Base-by-base conservation (phyloP, 2,797 vertebrate genomes). In the Oreochromis mossambicus region DNA sequence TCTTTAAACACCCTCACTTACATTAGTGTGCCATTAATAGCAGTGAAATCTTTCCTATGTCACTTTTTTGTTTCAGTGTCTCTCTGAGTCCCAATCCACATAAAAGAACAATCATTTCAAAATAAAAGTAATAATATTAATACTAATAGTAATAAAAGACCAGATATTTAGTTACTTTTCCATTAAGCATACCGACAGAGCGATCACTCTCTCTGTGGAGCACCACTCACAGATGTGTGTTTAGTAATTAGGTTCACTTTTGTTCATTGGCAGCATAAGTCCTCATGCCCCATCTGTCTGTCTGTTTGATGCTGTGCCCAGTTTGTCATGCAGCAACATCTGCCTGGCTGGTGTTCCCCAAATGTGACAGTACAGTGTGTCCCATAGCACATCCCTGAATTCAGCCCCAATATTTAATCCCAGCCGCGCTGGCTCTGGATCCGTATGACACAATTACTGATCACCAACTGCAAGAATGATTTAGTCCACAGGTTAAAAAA, bases 221-320 rank as follows among this genome's bases (percentile, higher is more conserved):
- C 80, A 81, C 19, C 10, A 24, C 5, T 76, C 78, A 84, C 93
- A 95, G 92, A 94, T 93, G 89, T 90, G 88, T 54, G 55, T 56
- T 73, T 68, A 84, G 79, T 86, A 86, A 61, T 88, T 86, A 85
- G 85, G 77, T 81, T 87, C 89, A 86, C 90, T 95, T 93, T 85
- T 90, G 76, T 85, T 95, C 94, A 95, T 95, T 94, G 88, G 91
- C 87, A 78, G 70, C 89, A 87, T 91, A 93, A 95, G 79, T 85
- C 77, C 51, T 8, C 3, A 3, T n/a, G 11, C 66, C 76, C 91
- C 92, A 92, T 93, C 92, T 94, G 92, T 85, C 83, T 29, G 7
- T 17, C 21, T 9, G 38, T 83, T 83, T 83, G 12, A 90, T 52
- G 66, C 38, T 56, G 46, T 34, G 80, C 80, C 84, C n/a, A 55